Base-by-base conservation (phyloP, 2,797 vertebrate genomes). In the Loriculus beryllinus region DNA sequence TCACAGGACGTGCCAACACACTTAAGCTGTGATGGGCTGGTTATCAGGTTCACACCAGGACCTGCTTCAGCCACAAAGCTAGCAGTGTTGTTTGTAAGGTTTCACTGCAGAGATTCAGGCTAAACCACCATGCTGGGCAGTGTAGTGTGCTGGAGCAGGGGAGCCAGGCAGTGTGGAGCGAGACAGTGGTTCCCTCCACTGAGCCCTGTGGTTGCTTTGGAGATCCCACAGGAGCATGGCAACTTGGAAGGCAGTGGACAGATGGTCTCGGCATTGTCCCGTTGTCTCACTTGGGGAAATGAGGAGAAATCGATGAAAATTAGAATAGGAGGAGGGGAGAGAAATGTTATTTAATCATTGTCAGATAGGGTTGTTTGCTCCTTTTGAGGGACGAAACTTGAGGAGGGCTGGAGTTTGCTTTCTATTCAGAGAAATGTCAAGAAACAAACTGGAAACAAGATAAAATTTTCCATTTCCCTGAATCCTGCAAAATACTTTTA, bases 141-240 rank as follows among this genome's bases (percentile, higher is more conserved):
- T 0, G 1, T 3, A 6, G 47, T 1, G 39, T 29, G 49, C 35
- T 17, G 29, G 8, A 16, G 43, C 1, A 0, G 9, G 6, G 10
- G 29, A 51, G 18, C 6, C 1, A 0, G 56, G 25, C 8, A 10
- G 11, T 3, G 9, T 2, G 3, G 21, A 29, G 6, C 42, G 60
- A n/a, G 42, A 33, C 6, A 33, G 7, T 0, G 3, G 12, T 20
- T 70, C 33, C 25, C 25, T 28, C 20, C 2, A 0, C n/a, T 26
- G 21, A 28, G 33, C 20, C 42, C 39, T 43, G 37, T 35, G 54
- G 35, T 2, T 56, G 14, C 20, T 1, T 0, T 23, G 39, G 65
- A 25, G 60, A 59, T 2, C 7, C 10, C 16, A 2, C 8, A 12
- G 80, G 17, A 51, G 3, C 15, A 19, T 13, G 20, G 16, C 0